Evolutionary conservation across 1,140 invertebrate species (phyloP), one percentile per base, ranked within the genome.

Genomic region (Oscheius sp.): DNA sequence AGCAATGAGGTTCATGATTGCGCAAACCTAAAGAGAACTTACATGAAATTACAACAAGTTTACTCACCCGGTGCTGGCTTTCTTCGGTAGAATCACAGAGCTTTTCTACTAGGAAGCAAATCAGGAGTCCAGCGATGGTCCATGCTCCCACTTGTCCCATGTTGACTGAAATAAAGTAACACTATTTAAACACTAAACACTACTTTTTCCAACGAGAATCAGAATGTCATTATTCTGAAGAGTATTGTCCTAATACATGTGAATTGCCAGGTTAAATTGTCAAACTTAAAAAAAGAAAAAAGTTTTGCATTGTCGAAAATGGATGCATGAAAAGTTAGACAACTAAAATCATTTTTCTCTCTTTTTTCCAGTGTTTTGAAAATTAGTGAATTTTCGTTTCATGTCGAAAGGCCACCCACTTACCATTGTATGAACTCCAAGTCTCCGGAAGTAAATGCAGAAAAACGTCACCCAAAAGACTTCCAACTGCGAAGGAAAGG

Each of bases 361-460:
- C n/a, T n/a, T n/a, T n/a, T n/a, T n/a, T n/a, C n/a, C n/a, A n/a
- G n/a, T n/a, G n/a, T n/a, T n/a, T n/a, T n/a, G n/a, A n/a, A n/a
- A n/a, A n/a, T n/a, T n/a, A n/a, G n/a, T n/a, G n/a, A n/a, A n/a
- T n/a, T n/a, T n/a, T n/a, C n/a, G n/a, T n/a, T n/a, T n/a, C n/a
- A n/a, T n/a, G n/a, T n/a, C n/a, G n/a, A n/a, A n/a, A 38, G 26
- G 10, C n/a, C n/a, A n/a, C n/a, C 4, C 52, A 2, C 31, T 63
- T 34, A 49, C 58, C 23, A 2, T 63, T 36, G 42, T 71, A 38
- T 29, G 31, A 35, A 18, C 45, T 42, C n/a, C 49, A 74, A 1
- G 72, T 69, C 29, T 74, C 72, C 20, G 72, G 72, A 1, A 74
- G 55, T 4, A 74, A 35, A 36, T 74, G 72, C 29, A 74, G 65